A percentile compares a stretch with the other conserved stretches of the same genome.
phyloP scores from a whole-genome alignment of 1,140 invertebrate species.

The Cydia strobilella region DNA sequence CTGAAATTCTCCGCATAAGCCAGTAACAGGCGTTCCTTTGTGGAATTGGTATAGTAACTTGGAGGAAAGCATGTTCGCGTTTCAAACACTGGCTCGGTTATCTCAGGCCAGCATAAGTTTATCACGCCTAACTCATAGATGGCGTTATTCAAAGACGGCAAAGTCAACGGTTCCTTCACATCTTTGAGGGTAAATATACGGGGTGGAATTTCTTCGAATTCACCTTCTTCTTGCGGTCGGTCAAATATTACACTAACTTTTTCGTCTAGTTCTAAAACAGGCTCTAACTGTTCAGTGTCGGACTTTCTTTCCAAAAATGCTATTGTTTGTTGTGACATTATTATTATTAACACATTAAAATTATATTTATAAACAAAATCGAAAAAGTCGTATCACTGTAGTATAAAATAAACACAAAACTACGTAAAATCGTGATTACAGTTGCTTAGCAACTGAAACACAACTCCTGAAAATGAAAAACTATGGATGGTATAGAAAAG shows the following conservation, averaged over 20 bases:
- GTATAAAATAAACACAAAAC: constrained; percentile 26
- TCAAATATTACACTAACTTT: constrained; percentile 60
- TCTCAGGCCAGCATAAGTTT: constrained; percentile 74
- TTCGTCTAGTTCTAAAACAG: constrained; percentile 68
- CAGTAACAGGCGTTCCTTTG: constrained; percentile 89
- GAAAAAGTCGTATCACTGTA: background rate
- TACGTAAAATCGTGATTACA: constrained; percentile 45
- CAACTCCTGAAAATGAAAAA: constrained; percentile 12
- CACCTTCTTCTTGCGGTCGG: constrained; percentile 54
- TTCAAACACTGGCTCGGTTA: constrained; percentile 77
- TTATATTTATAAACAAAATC: background rate
- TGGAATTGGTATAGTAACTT: constrained; percentile 86
- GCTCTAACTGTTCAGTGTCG: constrained; percentile 59
- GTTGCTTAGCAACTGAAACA: constrained; percentile 50
- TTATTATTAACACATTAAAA: background rate
- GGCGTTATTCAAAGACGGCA: constrained; percentile 65
- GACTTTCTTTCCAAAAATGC: constrained; percentile 48
- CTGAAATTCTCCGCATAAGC: constrained; percentile 92
- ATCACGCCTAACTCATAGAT: constrained; percentile 72
- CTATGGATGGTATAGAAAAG: no score
- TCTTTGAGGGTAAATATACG: constrained; percentile 63
- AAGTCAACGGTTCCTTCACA: constrained; percentile 56
- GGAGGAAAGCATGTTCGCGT: constrained; percentile 82
- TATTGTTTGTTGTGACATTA: constrained; percentile 2
- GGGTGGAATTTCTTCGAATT: constrained; percentile 62